These are phyloP conservation scores for Ophonus ardosiacus DNA, from an alignment of 2,888 invertebrate genomes.

Conservation along the genomic window DNA sequence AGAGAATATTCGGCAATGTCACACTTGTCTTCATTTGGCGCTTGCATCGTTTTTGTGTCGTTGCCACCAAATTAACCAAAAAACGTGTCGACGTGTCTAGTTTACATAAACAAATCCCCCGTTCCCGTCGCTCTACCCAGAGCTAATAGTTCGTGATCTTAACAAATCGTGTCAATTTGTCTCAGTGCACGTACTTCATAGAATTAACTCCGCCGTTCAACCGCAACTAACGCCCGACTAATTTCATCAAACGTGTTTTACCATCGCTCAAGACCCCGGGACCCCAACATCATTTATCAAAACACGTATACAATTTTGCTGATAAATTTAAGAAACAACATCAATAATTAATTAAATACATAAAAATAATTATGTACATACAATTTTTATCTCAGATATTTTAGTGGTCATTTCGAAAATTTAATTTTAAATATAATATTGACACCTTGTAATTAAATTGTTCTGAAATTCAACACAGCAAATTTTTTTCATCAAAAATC, in stretches of 20 bases:
- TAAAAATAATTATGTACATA: not conserved
- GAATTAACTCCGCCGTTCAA: conserved; percentile 47
- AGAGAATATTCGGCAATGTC: not conserved
- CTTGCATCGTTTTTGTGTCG: not conserved
- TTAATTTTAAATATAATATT: no score
- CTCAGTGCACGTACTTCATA: conserved; percentile 61
- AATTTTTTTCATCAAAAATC: no score
- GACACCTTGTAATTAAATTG: no score
- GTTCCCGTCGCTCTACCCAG: not conserved
- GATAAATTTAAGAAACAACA: not conserved
- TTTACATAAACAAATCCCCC: conserved; percentile 52
- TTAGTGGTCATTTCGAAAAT: no score
- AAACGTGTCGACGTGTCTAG: conserved; percentile 50
- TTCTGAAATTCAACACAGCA: no score
- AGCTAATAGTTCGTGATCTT: conserved; percentile 57
- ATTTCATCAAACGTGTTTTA: conserved; percentile 61
- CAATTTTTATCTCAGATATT: no score
- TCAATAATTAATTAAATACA: not conserved
- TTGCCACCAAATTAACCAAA: conserved; percentile 48
- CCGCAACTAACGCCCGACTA: conserved; percentile 42
- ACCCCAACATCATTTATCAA: not conserved
- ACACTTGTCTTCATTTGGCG: conserved; percentile 14
- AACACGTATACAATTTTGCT: not conserved
- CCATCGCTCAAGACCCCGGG: conserved; percentile 45
- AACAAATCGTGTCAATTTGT: conserved; percentile 60